Base-by-base conservation (phyloP, 1,140 invertebrate genomes). In the Drosophila dunni region DNA sequence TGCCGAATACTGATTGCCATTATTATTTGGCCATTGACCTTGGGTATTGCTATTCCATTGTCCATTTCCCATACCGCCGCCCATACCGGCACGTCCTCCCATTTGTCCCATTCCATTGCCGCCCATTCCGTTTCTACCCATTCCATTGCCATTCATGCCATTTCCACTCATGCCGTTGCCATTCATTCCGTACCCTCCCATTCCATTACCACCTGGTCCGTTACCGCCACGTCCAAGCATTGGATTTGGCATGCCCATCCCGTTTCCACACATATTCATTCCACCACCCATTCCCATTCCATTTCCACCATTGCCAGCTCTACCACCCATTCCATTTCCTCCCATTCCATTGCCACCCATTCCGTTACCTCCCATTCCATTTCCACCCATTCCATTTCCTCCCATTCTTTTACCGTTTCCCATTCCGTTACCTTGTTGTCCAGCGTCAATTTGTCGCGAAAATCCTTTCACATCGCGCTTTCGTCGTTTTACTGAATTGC, bases 81-180 rank as follows among this genome's bases (percentile, higher is more conserved):
- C 44, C 57, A 61, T 69, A 0, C 38, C 54, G 13, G 54, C 65
- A 24, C 46, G 20, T 2, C 48, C 13, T 9, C 40, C 29, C 44
- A 57, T 57, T 38, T 48, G 0, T 9, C 33, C 40, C 46, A 53
- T 58, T n/a, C 69, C 61, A 45, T 51, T 48, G 7, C 61, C 45
- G 5, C 57, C 42, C 64, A 62, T 62, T 46, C 71, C 64, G 45
- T 61, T 62, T 1, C 64, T 50, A 11, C 33, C 17, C 66, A 68
- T 68, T 74, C 71, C 48, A 58, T 58, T 67, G 3, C 42, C 45
- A 11, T 50, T 65, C 1, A 51, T 46, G 1, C 24, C 24, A 24
- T 24, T 24, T 24, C 24, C 24, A 24, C 3, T 24, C 24, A 24
- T 24, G 1, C 24, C 24, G 4, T 29, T 29, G 24, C 42, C 45